A percentile compares a stretch with the other conserved stretches of the same genome.
These are phyloP conservation scores for Acanthaster planci DNA, from an alignment of 35 echinoderm and acorn worm species.

Conservation along the genomic window DNA sequence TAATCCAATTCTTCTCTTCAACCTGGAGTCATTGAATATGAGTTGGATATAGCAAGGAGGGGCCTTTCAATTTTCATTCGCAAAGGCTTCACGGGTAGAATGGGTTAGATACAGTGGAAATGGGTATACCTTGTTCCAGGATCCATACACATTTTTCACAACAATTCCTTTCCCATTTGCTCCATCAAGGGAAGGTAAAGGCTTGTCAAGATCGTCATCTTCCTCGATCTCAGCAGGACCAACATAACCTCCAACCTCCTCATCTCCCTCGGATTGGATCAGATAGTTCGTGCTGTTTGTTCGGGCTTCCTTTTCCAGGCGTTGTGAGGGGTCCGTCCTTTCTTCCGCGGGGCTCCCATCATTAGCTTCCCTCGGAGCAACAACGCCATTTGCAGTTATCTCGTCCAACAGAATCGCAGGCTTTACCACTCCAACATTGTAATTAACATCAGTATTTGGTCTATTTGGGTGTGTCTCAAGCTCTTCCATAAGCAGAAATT, in stretches of 20 bases:
- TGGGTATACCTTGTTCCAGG: not conserved
- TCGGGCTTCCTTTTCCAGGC: not conserved
- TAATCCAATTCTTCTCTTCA: no score
- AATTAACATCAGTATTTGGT: not conserved
- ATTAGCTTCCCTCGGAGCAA: not conserved
- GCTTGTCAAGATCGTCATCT: not conserved
- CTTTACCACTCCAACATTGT: not conserved
- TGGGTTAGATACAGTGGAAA: not conserved
- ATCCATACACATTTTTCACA: not conserved
- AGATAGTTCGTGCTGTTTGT: not conserved
- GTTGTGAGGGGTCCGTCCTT: not conserved
- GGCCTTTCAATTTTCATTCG: not conserved
- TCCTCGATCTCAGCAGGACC: not conserved
- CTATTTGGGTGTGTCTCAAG: not conserved
- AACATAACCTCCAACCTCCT: not conserved
- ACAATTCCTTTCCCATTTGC: not conserved
- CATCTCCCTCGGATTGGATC: not conserved
- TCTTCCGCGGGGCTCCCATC: not conserved
- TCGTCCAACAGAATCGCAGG: not conserved
- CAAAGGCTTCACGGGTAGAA: not conserved
- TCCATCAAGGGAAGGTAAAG: not conserved
- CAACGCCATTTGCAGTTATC: not conserved
- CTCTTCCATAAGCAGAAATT: constrained; percentile 12
- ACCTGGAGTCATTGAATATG: no score
- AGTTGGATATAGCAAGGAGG: not conserved